Percentiles rank a stretch among this genome's conserved stretches.
These are phyloP conservation scores for Pseudococcus longispinus DNA, from an alignment of 2,888 invertebrate genomes.

Conservation along the genomic window DNA sequence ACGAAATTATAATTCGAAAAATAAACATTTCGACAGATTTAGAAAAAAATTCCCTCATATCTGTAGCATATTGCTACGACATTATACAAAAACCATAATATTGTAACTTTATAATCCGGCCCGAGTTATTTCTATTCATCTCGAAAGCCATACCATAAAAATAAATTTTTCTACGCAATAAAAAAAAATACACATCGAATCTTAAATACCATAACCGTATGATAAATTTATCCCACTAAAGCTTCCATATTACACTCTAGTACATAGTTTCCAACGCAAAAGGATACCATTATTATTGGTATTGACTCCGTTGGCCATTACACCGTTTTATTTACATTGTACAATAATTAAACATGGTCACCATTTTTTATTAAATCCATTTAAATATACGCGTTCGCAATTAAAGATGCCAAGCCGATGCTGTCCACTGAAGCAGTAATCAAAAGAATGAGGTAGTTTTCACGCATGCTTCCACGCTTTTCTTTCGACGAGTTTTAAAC, in stretches of 20 bases:
- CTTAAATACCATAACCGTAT: not conserved
- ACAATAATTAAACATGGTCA: not conserved
- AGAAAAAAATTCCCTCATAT: not conserved
- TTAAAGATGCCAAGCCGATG: constrained; percentile 5
- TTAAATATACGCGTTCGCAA: constrained; percentile 15
- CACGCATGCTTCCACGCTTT: constrained; percentile 43
- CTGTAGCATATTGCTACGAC: no score
- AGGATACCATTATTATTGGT: not conserved
- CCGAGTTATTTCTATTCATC: not conserved
- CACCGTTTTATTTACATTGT: constrained; percentile 25
- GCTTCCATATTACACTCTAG: not conserved
- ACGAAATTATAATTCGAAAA: no score
- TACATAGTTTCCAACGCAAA: not conserved
- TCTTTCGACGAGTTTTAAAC: constrained; percentile 39
- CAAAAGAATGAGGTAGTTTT: constrained; percentile 31
- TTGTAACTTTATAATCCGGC: not conserved
- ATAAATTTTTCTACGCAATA: not conserved
- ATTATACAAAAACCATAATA: not conserved
- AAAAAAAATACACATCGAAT: not conserved
- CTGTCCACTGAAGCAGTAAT: not conserved
- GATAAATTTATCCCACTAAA: not conserved
- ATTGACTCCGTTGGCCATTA: not conserved
- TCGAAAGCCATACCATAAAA: not conserved
- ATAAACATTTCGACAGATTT: no score
- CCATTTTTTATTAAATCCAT: not conserved